These are phyloP conservation scores for Phaetusa simplex DNA, from an alignment of 2,113 vertebrate species.

Conservation along the genomic window DNA sequence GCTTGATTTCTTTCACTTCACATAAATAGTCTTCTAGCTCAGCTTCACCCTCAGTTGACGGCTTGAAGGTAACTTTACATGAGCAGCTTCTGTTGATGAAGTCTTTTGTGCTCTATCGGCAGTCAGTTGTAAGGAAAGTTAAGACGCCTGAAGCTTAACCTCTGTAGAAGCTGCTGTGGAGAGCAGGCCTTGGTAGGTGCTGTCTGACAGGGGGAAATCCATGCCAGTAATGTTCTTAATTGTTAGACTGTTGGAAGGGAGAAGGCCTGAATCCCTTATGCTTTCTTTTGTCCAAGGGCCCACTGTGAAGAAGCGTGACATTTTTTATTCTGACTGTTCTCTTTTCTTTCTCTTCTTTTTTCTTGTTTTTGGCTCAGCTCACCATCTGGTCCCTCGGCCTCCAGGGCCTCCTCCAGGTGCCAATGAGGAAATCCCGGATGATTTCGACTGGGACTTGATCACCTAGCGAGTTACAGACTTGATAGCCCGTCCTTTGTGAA, in stretches of 20 bases:
- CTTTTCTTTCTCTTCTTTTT: background rate
- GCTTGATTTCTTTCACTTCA: background rate
- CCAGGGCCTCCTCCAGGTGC: slow-evolving; percentile 75
- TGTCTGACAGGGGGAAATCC: background rate
- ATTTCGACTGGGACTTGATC: slow-evolving; percentile 86
- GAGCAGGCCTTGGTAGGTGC: background rate
- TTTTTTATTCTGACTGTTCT: background rate
- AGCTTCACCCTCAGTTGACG: background rate
- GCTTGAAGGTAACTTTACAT: background rate
- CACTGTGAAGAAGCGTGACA: background rate
- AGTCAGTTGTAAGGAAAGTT: background rate
- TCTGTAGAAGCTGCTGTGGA: background rate
- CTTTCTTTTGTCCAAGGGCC: background rate
- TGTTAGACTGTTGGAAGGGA: background rate
- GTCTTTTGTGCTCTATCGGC: background rate
- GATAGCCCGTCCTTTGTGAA: slow-evolving; percentile 53
- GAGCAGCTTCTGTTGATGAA: background rate
- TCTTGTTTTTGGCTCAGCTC: slow-evolving; percentile 61
- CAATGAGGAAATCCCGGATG: slow-evolving; percentile 81
- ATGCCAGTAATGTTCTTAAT: background rate
- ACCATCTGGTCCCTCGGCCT: slow-evolving; percentile 78
- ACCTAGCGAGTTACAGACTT: slow-evolving; percentile 72
- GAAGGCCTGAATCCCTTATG: background rate
- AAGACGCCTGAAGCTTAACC: background rate
- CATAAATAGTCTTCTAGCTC: background rate